Evolutionary conservation across 2,113 vertebrate genomes (phyloP).

Genomic region (Anoura caudifer): DNA sequence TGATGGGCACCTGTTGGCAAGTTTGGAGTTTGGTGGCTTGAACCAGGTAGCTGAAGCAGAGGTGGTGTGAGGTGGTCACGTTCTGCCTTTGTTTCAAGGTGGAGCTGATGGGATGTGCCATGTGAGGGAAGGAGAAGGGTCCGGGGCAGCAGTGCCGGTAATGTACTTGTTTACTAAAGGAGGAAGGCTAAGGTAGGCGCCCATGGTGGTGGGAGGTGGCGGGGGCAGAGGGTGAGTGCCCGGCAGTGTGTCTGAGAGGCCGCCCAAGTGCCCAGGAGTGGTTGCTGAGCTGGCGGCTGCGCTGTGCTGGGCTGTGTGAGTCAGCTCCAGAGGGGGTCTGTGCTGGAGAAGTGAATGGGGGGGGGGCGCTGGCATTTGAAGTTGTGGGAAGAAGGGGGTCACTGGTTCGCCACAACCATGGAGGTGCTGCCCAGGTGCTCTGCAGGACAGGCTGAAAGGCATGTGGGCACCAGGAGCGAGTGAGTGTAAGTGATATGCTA

Average conservation of each 20-base stretch:
- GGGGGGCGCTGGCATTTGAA: not conserved
- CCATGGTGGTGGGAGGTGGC: too few relatives aligned
- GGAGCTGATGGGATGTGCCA: too few relatives aligned
- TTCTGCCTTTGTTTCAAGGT: not conserved
- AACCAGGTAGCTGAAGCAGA: not conserved
- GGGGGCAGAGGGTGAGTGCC: not conserved
- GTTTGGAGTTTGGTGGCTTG: not conserved
- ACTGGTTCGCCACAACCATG: fast-evolving
- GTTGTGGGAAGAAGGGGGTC: not conserved
- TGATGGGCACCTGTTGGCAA: not conserved
- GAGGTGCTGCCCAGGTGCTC: not conserved
- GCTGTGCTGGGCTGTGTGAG: fast-evolving
- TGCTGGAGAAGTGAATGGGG: not conserved
- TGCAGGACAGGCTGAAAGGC: not conserved
- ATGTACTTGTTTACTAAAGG: not conserved
- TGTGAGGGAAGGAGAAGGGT: not conserved
- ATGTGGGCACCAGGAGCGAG: not conserved
- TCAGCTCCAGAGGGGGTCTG: not conserved
- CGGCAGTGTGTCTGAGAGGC: not conserved
- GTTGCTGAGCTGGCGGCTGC: not conserved
- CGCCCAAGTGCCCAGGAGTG: not conserved
- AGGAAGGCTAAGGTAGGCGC: not conserved
- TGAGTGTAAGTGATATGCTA: fast-evolving
- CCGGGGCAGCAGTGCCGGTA: not conserved
- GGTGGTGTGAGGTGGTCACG: not conserved